These are phyloP conservation scores for Carettochelys insculpta DNA, from an alignment of 2,113 vertebrate genomes.

Conservation along the genomic window DNA sequence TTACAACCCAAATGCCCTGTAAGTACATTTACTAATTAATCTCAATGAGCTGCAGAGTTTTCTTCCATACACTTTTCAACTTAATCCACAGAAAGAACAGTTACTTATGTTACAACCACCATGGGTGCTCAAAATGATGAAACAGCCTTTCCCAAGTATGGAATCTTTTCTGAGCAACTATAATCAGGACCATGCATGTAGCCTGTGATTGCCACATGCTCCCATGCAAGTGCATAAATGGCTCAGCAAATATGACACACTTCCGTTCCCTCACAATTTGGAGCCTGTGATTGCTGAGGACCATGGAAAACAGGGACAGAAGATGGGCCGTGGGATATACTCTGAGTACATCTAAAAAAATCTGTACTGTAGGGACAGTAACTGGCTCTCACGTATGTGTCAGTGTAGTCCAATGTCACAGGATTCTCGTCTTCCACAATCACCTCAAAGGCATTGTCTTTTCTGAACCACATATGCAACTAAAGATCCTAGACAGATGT, in stretches of 20 bases:
- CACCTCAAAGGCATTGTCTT: neutral
- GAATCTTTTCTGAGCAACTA: neutral
- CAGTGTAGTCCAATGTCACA: neutral
- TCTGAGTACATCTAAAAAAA: neutral
- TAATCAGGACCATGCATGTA: neutral
- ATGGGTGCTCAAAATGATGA: neutral
- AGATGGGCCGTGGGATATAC: too few species aligned
- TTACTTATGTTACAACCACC: neutral
- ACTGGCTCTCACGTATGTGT: neutral
- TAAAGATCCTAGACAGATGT: neutral
- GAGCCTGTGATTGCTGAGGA: neutral
- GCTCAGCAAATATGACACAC: neutral
- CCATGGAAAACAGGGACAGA: neutral
- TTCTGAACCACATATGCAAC: neutral
- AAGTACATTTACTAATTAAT: constrained; percentile 33
- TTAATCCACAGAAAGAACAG: neutral
- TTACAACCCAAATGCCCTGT: neutral
- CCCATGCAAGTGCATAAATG: neutral
- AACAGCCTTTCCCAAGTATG: neutral
- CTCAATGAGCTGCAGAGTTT: neutral
- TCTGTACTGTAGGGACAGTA: neutral
- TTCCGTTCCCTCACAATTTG: neutral
- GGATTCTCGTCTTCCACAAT: too few species aligned
- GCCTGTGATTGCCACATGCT: neutral
- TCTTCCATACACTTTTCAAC: neutral